phyloP scores from a whole-genome alignment of 2,888 invertebrate genomes.

The Odontocerum albicorne region DNA sequence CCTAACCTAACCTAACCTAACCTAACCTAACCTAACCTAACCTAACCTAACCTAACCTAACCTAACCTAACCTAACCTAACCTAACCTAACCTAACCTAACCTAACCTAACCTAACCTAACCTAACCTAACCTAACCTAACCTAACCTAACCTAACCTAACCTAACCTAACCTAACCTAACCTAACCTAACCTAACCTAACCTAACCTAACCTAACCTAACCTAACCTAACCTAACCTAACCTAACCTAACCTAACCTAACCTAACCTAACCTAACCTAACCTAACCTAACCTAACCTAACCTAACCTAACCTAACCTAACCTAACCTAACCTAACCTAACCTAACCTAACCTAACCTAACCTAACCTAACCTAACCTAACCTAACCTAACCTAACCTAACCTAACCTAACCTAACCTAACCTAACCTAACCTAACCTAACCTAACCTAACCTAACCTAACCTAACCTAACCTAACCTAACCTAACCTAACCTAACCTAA shows the following conservation, averaged over 20 bases:
- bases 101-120: constrained; percentile 10
- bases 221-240: constrained; percentile 14
- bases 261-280: constrained; percentile 23
- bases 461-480: constrained; percentile 21
- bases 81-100: constrained; percentile 14
- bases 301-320: constrained; percentile 33
- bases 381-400: constrained; percentile 28
- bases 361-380: constrained; percentile 33
- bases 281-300: constrained; percentile 33
- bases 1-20: constrained; percentile 14
- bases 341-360: constrained; percentile 33
- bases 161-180: constrained; percentile 9
- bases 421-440: constrained; percentile 21
- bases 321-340: constrained; percentile 27
- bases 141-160: constrained; percentile 1
- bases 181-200: constrained; percentile 10
- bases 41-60: constrained; percentile 7
- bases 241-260: constrained; percentile 34
- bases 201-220: constrained; percentile 14
- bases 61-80: constrained; percentile 4
- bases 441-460: constrained; percentile 23
- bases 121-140: constrained; percentile 10
- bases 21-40: constrained; percentile 14
- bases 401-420: constrained; percentile 24
- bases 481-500: constrained; percentile 21